Evolutionary conservation across 2,113 vertebrate genomes (phyloP).

Genomic region (Macquaria ambigua): DNA sequence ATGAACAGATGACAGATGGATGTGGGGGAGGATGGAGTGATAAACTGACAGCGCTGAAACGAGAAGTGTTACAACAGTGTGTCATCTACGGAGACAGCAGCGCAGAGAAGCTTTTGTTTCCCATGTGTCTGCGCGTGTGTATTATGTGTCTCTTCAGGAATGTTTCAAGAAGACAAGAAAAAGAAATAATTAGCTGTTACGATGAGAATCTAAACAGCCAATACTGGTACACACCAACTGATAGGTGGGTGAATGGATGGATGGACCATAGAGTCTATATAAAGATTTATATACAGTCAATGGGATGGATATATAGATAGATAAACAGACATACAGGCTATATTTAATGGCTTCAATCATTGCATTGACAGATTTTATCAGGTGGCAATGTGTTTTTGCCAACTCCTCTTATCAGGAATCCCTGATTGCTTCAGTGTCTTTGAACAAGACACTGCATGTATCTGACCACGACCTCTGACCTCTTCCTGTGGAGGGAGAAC

Average conservation of each 20-base stretch:
- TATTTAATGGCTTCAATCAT: neutral
- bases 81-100: constrained; percentile 17
- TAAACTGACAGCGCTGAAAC: constrained; percentile 45
- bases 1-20: constrained; percentile 57
- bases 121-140: neutral
- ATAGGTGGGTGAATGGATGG: neutral
- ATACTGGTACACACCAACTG: neutral
- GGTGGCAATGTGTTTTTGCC: neutral
- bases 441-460: constrained; percentile 11
- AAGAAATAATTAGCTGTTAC: neutral
- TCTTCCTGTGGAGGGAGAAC: neutral
- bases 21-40: constrained; percentile 38
- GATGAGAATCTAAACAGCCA: neutral
- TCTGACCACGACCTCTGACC: constrained; percentile 49
- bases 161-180: neutral
- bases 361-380: neutral
- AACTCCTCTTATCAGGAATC: constrained; percentile 4
- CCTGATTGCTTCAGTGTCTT: constrained; percentile 22
- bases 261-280: neutral
- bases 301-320: neutral
- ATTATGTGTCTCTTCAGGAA: neutral
- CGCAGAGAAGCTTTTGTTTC: constrained; percentile 5
- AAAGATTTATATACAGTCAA: neutral
- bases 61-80: constrained; percentile 48
- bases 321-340: neutral